A percentile compares a stretch with the other conserved stretches of the same genome.
phyloP scores from a whole-genome alignment of 1,140 invertebrate genomes.

The Trypoxylus dichotomus region DNA sequence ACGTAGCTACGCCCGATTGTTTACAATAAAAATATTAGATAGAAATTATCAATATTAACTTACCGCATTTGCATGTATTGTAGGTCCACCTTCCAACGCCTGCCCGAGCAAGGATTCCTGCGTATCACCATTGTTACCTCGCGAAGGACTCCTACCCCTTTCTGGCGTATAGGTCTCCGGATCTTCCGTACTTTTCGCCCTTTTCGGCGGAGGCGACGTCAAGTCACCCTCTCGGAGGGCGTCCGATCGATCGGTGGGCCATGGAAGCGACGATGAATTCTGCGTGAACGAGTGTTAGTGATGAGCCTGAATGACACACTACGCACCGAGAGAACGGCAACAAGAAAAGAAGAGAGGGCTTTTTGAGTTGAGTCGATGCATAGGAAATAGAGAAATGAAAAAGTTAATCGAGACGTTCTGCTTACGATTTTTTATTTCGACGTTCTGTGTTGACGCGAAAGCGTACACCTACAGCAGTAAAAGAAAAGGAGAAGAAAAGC shows the following conservation, averaged over 20 bases:
- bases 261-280: conserved; percentile 42
- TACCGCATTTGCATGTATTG: conserved; percentile 57
- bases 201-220: conserved; percentile 60
- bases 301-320: conserved; percentile 17
- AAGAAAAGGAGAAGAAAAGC: neutral
- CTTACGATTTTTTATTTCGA: neutral
- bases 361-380: neutral
- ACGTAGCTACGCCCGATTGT: too few relatives aligned
- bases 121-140: conserved; percentile 57
- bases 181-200: conserved; percentile 56
- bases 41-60: neutral
- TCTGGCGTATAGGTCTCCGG: conserved; percentile 42
- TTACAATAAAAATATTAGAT: too few relatives aligned
- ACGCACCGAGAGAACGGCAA: neutral
- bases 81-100: conserved; percentile 68
- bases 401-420: neutral
- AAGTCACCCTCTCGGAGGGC: conserved; percentile 52
- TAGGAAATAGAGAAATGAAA: neutral
- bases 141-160: conserved; percentile 54
- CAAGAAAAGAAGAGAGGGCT: neutral
- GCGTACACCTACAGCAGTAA: neutral
- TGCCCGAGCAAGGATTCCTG: conserved; percentile 73
- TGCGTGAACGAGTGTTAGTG: conserved; percentile 11
- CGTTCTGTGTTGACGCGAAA: neutral
- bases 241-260: conserved; percentile 57